Evolutionary conservation across 1,140 invertebrate species (phyloP).

Genomic region (Wasmannia auropunctata): DNA sequence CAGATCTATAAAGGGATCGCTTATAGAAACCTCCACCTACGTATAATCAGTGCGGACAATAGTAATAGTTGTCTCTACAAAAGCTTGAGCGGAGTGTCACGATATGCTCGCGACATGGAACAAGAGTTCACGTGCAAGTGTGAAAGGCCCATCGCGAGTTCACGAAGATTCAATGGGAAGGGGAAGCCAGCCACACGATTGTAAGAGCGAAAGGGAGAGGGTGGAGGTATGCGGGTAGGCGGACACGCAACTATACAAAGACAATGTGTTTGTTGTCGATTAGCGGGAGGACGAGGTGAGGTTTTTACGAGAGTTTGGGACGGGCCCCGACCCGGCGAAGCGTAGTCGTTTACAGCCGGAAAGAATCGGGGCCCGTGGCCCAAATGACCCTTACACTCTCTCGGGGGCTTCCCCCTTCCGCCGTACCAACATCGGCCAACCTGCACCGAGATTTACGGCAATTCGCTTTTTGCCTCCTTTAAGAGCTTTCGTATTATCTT

Average conservation of each 20-base stretch:
- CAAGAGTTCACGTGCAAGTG: constrained; percentile 17
- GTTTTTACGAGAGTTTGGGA: constrained; percentile 72
- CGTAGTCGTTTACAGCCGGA: constrained; percentile 82
- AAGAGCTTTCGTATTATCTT: constrained; percentile 79
- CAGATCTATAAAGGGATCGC: not conserved
- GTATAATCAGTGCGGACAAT: not conserved
- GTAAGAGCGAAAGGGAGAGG: constrained; percentile 14
- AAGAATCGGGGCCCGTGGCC: constrained; percentile 82
- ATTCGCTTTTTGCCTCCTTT: constrained; percentile 78
- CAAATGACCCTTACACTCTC: constrained; percentile 77
- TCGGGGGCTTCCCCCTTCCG: constrained; percentile 56
- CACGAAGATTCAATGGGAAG: not conserved
- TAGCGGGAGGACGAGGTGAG: constrained; percentile 72
- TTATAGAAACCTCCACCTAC: constrained; percentile 3
- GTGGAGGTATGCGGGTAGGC: constrained; percentile 28
- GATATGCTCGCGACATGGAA: constrained; percentile 3
- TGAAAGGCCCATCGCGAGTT: constrained; percentile 16
- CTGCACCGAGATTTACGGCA: constrained; percentile 78
- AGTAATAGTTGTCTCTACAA: not conserved
- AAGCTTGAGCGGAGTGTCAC: not conserved
- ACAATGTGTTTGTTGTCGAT: constrained; percentile 76
- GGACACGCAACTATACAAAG: constrained; percentile 69
- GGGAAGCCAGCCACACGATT: not conserved
- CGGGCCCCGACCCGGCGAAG: constrained; percentile 26
- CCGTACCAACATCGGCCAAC: constrained; percentile 32